Base-by-base conservation (phyloP, 2,888 invertebrate genomes). In the Allolobophora icterica region DNA sequence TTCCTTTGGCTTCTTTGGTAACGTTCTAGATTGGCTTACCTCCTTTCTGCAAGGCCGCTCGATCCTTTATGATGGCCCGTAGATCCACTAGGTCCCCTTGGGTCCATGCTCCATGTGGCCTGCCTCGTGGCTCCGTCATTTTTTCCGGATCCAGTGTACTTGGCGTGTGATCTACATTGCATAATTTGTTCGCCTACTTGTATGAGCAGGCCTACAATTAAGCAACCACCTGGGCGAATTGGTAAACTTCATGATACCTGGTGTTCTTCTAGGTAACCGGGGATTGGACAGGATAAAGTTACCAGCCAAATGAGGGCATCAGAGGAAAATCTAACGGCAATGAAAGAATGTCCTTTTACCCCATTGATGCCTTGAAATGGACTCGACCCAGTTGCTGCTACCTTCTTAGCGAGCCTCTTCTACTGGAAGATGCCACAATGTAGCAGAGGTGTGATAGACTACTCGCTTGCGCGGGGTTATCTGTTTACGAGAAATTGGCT, bases 281-380 rank as follows among this genome's bases (percentile, higher is more conserved):
- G 15, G 11, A 71, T n/a, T 71, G 71, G 71, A 71, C 71, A 71
- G 30, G 71, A 71, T 71, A 4, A 71, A n/a, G 71, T 71, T 71
- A 71, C 71, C 71, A 71, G 30, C 71, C 71, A 71, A 71, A 71
- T 71, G 71, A 71, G 71, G 71, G 71, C 71, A 71, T 71, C 71
- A n/a, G n/a, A n/a, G n/a, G 71, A 71, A 71, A 71, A 30, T 71
- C 71, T 11, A 71, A 13, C 71, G 71, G 71, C 71, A 71, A 71
- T 71, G n/a, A n/a, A 71, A 71, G 71, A 71, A 71, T 71, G 71
- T 71, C 71, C 71, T 71, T 71, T 71, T 71, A 71, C 71, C 71
- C 71, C 71, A 71, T 71, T 71, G 71, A n/a, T 71, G 71, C 71
- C n/a, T 71, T 71, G 71, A 71, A 71, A 71, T 71, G n/a, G n/a